Percentiles rank a stretch among this genome's conserved stretches.
These are phyloP conservation scores for Venustaconcha ellipsiformis DNA, from an alignment of 1,140 invertebrate genomes.

Conservation along the genomic window DNA sequence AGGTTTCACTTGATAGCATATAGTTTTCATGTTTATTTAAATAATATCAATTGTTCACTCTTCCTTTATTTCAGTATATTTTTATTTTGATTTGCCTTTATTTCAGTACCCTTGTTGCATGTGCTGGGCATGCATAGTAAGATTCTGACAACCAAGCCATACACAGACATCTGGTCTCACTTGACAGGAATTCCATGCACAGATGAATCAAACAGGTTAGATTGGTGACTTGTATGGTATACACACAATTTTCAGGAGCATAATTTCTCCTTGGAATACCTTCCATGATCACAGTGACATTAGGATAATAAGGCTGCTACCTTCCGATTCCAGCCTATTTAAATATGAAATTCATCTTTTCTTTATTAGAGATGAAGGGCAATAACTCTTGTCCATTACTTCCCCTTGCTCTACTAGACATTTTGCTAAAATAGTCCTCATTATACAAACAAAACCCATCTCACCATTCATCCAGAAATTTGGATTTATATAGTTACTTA, in stretches of 20 bases:
- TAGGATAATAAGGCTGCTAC: no score
- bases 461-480: no score
- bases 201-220: slow-evolving; percentile 40
- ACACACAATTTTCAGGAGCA: background rate
- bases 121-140: slow-evolving; percentile 88
- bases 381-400: no score
- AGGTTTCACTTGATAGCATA: no score
- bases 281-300: background rate
- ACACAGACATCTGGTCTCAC: slow-evolving; percentile 66
- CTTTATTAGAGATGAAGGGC: background rate
- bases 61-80: no score
- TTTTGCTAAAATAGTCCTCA: no score
- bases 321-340: background rate
- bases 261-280: background rate
- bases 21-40: no score
- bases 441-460: no score
- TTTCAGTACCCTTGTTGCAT: slow-evolving; percentile 84
- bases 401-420: no score
- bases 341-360: background rate
- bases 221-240: slow-evolving; percentile 2
- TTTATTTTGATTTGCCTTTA: background rate
- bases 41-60: no score
- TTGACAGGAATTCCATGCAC: slow-evolving; percentile 63
- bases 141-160: slow-evolving; percentile 70
- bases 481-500: no score